phyloP scores from a whole-genome alignment of 1,140 invertebrate genomes.

The Heliconius nattereri region DNA sequence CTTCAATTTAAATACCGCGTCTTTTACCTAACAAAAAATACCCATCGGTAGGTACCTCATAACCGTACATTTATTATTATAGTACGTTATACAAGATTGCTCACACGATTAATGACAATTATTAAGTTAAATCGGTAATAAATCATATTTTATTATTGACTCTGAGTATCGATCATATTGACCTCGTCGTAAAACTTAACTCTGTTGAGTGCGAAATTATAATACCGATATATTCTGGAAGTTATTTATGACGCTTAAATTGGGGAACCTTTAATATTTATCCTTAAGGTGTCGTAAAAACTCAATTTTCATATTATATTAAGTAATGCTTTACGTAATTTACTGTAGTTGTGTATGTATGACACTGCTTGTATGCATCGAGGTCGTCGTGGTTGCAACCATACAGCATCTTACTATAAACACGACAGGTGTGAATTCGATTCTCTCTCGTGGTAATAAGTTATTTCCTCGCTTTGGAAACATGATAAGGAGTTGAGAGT shows the following conservation, averaged over 20 bases:
- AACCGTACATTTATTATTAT: not conserved
- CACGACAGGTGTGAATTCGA: too few species aligned
- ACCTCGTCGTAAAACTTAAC: not conserved
- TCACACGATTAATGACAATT: not conserved
- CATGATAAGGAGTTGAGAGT: too few species aligned
- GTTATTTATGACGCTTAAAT: not conserved
- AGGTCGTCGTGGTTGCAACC: too few species aligned
- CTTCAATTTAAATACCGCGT: too few species aligned
- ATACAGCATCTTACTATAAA: too few species aligned
- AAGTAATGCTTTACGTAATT: not conserved
- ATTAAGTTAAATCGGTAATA: not conserved
- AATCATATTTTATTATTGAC: slow-evolving; percentile 7
- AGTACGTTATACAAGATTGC: not conserved
- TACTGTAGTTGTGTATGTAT: too few species aligned
- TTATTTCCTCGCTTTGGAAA: too few species aligned
- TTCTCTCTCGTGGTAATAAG: too few species aligned
- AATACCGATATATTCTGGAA: not conserved
- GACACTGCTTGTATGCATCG: too few species aligned
- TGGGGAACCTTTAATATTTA: not conserved
- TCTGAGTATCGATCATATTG: not conserved
- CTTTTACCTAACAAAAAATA: too few species aligned
- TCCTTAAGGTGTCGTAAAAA: not conserved
- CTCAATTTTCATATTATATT: not conserved
- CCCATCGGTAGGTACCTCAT: not conserved
- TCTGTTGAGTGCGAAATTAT: slow-evolving; percentile 5